A percentile compares a stretch with the other conserved stretches of the same genome.
phyloP scores from a whole-genome alignment of 2,113 vertebrate genomes.

The Probosciger aterrimus region DNA sequence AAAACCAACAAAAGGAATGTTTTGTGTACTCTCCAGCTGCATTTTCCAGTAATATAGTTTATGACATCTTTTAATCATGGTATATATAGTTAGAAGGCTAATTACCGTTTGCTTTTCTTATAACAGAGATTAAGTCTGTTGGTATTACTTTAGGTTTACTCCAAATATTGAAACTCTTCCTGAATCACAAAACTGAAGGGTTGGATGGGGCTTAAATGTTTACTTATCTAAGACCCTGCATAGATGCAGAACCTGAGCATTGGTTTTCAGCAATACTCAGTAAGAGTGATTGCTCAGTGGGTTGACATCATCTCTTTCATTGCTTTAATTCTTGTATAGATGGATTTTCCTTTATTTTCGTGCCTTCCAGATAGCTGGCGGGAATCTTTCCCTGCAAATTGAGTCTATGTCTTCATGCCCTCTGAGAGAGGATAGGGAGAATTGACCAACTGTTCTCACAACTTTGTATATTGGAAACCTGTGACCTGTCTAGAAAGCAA shows the following conservation, averaged over 20 bases:
- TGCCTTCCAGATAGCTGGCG: background rate
- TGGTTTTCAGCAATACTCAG: background rate
- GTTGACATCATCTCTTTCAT: background rate
- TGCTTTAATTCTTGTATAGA: background rate
- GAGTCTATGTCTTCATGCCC: accelerated
- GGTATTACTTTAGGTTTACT: background rate
- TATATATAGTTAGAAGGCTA: background rate
- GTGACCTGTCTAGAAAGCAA: background rate
- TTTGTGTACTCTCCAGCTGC: background rate
- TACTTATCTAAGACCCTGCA: background rate
- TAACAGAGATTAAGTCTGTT: background rate
- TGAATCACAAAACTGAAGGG: background rate
- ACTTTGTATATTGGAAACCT: background rate
- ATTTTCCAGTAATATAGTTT: background rate
- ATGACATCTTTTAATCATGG: background rate
- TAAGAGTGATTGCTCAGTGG: background rate
- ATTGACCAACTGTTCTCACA: background rate
- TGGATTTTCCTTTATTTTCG: background rate
- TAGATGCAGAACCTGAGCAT: background rate
- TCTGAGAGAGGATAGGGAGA: background rate
- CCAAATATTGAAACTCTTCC: background rate
- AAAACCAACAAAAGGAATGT: background rate
- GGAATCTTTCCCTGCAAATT: background rate
- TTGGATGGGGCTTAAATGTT: background rate
- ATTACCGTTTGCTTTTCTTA: background rate